phyloP scores from a whole-genome alignment of 2,888 invertebrate genomes.

The Hydropsyche betteni region DNA sequence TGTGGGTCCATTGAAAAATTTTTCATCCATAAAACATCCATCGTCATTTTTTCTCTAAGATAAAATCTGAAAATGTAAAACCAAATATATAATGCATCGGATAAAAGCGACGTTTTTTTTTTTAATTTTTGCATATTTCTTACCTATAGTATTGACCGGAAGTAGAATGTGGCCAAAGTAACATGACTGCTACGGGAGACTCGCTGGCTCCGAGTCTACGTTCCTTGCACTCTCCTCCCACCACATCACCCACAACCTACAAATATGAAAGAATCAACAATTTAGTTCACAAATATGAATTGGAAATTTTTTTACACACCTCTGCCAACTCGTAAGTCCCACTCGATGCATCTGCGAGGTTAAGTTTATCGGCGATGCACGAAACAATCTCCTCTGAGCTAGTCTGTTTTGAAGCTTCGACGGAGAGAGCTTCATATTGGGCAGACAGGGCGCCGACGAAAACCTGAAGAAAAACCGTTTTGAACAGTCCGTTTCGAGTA shows the following conservation, averaged over 20 bases:
- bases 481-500: not conserved
- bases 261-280: not conserved
- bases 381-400: constrained; percentile 91
- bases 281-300: too few species aligned
- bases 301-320: constrained; percentile 55
- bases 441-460: constrained; percentile 89
- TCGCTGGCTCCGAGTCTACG: constrained; percentile 83
- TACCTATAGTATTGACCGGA: constrained; percentile 67
- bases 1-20: constrained; percentile 90
- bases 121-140: constrained; percentile 47
- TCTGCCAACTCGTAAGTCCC: constrained; percentile 85
- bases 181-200: constrained; percentile 84
- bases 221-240: constrained; percentile 92
- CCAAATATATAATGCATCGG: not conserved
- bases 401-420: constrained; percentile 91
- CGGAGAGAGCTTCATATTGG: constrained; percentile 88
- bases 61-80: constrained; percentile 74
- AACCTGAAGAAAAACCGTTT: constrained; percentile 65
- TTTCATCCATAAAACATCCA: constrained; percentile 85
- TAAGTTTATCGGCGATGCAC: constrained; percentile 80
- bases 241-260: constrained; percentile 82
- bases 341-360: constrained; percentile 64
- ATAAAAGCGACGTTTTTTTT: not conserved
- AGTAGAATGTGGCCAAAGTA: constrained; percentile 79
- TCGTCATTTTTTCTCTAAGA: constrained; percentile 82